Evolutionary conservation across 2,888 invertebrate species (phyloP), one percentile per base, ranked within the genome.

Genomic region (Calameuta filiformis): DNA sequence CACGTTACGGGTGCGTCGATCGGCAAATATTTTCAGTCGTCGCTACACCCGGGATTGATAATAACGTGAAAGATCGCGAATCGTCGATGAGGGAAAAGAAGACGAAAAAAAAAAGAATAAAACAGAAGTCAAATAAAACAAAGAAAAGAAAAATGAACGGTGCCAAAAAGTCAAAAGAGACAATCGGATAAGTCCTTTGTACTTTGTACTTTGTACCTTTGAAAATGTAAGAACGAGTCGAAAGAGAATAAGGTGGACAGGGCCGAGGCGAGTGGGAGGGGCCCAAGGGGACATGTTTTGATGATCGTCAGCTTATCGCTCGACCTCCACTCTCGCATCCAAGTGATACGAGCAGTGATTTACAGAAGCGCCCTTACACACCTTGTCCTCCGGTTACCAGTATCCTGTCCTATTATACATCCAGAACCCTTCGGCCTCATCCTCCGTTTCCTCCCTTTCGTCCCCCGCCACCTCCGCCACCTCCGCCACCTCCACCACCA

Each of bases 21-120:
- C 73, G 68, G 69, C 76, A 35, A 69, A 77, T 74, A 79, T 76
- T 40, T 73, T 69, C 76, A 76, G 35, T 30, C 76, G 40, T 76
- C 76, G 76, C 73, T 56, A 75, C 56, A 40, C 35, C 15, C 73
- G 73, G 73, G 75, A 78, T 78, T 78, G 76, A 78, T 78, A 78
- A 78, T 78, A 75, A 78, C 76, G 68, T 33, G 35, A 68, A 34
- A 75, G 78, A 76, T 75, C 40, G 23, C 9, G 73, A 73, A 75
- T 74, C 35, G 40, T n/a, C 73, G 78, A 78, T 76, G 73, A 75
- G 77, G 56, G 68, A 76, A 73, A 56, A 75, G n/a, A 1, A 4
- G 3, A 37, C 4, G 12, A 15, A 15, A 40, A 4, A 4, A 12
- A 15, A 23, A 15, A 12, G 4, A 12, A 11, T 11, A 12, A 37